These are phyloP conservation scores for Mustelus asterias DNA, from an alignment of 2,113 vertebrate genomes.

Conservation along the genomic window DNA sequence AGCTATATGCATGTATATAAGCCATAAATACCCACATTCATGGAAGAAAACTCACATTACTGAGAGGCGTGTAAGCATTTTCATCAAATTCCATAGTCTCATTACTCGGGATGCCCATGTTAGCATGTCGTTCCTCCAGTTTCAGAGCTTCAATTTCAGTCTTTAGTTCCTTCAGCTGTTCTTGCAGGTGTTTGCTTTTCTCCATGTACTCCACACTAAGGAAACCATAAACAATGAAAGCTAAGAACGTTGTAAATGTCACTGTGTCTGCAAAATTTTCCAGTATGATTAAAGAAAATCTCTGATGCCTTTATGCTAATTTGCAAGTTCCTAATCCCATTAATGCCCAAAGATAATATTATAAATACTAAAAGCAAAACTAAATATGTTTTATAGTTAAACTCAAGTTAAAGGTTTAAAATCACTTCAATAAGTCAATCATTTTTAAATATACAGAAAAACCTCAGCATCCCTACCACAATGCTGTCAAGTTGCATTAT, in stretches of 20 bases:
- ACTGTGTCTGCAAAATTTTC: not conserved
- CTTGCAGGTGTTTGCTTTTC: constrained; percentile 82
- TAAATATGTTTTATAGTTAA: not conserved
- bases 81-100: constrained; percentile 64
- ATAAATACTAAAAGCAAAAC: not conserved
- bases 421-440: not conserved
- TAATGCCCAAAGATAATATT: not conserved
- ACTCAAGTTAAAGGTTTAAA: not conserved
- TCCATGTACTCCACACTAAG: constrained; percentile 81
- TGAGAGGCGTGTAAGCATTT: constrained; percentile 60
- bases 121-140: constrained; percentile 71
- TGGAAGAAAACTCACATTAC: constrained; percentile 51
- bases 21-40: constrained; percentile 1
- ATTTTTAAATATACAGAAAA: not conserved
- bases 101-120: constrained; percentile 46
- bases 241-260: not conserved
- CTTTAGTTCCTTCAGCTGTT: constrained; percentile 81
- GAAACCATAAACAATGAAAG: not conserved
- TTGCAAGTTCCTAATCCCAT: not conserved
- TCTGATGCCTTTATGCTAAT: not conserved
- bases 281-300: not conserved
- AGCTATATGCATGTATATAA: too few species aligned
- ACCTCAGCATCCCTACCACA: not conserved
- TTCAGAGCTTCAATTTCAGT: constrained; percentile 80
- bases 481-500: not conserved